Percentiles rank a stretch among this genome's conserved stretches.
Evolutionary conservation across 2,797 vertebrate species (phyloP).

Genomic region (Nannoperca australis): DNA sequence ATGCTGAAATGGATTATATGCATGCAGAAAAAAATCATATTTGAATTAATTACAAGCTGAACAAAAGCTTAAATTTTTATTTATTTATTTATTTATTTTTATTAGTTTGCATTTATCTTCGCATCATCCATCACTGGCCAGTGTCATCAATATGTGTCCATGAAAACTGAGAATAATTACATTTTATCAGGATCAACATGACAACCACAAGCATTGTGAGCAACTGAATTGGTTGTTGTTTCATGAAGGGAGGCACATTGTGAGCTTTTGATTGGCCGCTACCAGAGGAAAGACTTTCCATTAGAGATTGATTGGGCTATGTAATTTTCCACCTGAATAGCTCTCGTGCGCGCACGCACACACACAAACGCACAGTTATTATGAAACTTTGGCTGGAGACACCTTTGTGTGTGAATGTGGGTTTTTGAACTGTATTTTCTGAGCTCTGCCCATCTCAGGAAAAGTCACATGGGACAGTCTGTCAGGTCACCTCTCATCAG

Average conservation of each 20-base stretch:
- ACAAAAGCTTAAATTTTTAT: slow-evolving; percentile 45
- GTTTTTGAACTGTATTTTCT: slow-evolving; percentile 59
- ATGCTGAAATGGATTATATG: slow-evolving; percentile 79
- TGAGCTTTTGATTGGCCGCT: slow-evolving; percentile 65
- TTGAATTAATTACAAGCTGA: slow-evolving; percentile 79
- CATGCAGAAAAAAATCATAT: slow-evolving; percentile 62
- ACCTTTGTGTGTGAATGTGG: slow-evolving; percentile 60
- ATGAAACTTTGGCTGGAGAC: slow-evolving; percentile 53
- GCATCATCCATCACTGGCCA: slow-evolving; percentile 48
- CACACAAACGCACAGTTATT: slow-evolving; percentile 49
- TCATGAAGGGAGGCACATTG: slow-evolving; percentile 48
- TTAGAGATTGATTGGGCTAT: slow-evolving; percentile 79
- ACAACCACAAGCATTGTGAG: slow-evolving; percentile 67
- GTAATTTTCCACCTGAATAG: slow-evolving; percentile 82
- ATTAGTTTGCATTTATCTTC: slow-evolving; percentile 63
- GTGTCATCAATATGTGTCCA: slow-evolving; percentile 64
- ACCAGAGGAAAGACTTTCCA: slow-evolving; percentile 61
- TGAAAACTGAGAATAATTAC: slow-evolving; percentile 73
- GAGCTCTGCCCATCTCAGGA: slow-evolving; percentile 57
- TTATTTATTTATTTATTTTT: too few relatives aligned
- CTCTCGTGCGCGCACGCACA: slow-evolving; percentile 38
- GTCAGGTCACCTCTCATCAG: slow-evolving; percentile 82
- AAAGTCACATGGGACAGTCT: slow-evolving; percentile 80
- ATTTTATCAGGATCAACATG: slow-evolving; percentile 73
- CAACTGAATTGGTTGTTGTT: slow-evolving; percentile 72